These are phyloP conservation scores for Haplotaxodon microlepis DNA, from an alignment of 2,113 vertebrate species.

Conservation along the genomic window DNA sequence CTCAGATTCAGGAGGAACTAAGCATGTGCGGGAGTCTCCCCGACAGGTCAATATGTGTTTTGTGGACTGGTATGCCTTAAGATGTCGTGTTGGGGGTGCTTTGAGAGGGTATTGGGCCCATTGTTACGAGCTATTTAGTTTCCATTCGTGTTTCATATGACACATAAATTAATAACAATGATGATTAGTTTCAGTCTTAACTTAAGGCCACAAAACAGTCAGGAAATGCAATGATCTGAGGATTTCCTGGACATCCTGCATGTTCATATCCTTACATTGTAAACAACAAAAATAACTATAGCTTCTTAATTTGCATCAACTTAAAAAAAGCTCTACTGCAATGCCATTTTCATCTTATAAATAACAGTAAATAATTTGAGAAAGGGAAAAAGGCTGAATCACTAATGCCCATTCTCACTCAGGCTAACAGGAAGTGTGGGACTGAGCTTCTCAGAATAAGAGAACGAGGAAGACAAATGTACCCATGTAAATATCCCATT, in stretches of 20 bases:
- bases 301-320: background rate
- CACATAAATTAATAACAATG: background rate
- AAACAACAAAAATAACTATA: background rate
- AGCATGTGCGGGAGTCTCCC: rapidly evolving
- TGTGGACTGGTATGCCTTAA: background rate
- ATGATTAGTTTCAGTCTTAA: background rate
- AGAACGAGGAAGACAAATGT: background rate
- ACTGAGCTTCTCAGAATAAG: background rate
- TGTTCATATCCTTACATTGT: background rate
- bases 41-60: background rate
- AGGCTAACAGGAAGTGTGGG: background rate
- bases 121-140: background rate
- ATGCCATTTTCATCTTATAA: background rate
- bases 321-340: background rate
- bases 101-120: background rate
- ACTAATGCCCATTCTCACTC: background rate
- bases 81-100: background rate
- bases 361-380: background rate
- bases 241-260: background rate
- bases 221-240: background rate
- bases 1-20: background rate
- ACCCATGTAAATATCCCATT: background rate
- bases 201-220: background rate
- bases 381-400: background rate
- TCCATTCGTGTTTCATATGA: background rate